Conservation (phyloP, 2,113 vertebrate genomes). For the Entosphenus tridentatus region DNA sequence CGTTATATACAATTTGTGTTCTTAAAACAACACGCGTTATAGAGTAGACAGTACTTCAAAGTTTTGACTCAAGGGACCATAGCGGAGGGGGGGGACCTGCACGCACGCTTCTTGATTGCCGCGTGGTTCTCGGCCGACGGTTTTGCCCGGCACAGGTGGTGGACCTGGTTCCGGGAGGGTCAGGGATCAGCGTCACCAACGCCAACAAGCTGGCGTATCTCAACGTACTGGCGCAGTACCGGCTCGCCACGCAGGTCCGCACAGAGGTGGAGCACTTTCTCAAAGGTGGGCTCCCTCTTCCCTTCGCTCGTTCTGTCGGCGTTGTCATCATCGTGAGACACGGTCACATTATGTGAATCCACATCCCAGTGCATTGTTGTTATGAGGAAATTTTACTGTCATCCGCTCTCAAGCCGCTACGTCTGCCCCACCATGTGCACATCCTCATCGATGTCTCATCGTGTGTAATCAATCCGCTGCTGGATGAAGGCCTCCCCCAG, state of each 20-base stretch:
- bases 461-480: too few species aligned
- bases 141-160: conserved; percentile 34
- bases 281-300: conserved; percentile 41
- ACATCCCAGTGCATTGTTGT: background rate
- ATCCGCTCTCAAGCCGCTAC: background rate
- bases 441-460: too few species aligned
- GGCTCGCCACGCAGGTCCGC: conserved; percentile 74
- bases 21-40: too few species aligned
- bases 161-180: conserved; percentile 70
- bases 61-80: too few species aligned
- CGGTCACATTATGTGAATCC: background rate
- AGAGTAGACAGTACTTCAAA: too few species aligned
- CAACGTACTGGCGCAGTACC: conserved; percentile 74
- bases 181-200: conserved; percentile 67
- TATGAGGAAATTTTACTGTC: background rate
- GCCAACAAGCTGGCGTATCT: conserved; percentile 93
- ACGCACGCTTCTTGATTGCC: too few species aligned
- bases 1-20: too few species aligned
- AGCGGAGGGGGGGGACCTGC: too few species aligned
- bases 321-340: background rate
- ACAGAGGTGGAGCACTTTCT: conserved; percentile 94
- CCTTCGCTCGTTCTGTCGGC: background rate
- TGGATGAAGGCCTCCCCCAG: too few species aligned
- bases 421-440: background rate
- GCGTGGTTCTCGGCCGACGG: too few species aligned